Base-by-base conservation (phyloP, 2,113 vertebrate genomes). In the Proterorhinus semilunaris region DNA sequence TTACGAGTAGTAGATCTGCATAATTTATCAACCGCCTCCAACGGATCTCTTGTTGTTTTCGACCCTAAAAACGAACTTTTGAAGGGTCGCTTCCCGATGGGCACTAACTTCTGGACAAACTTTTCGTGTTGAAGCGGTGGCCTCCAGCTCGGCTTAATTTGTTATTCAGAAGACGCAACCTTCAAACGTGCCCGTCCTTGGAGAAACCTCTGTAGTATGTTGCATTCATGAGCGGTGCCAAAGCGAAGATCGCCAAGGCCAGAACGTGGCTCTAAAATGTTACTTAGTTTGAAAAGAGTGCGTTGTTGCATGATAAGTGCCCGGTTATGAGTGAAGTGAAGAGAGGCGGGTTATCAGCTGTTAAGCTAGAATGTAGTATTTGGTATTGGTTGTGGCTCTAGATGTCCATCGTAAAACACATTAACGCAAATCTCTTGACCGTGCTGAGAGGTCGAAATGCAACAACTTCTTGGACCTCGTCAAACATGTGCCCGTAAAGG, bases 201-300 rank as follows among this genome's bases (percentile, higher is more conserved):
- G 48, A 52, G 55, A 58, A 80, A 62, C 12, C 78, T 64, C 66
- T 52, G 21, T 66, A 66, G 57, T 71, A 66, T 69, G 65, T 75
- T 73, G 52, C 67, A 61, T 71, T 81, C 76, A 80, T 66, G 54
- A 81, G 68, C 4, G 67, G 68, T 81, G 59, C 45, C 67, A 82
- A 82, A 82, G 68, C 66, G 61, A 76, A 66, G 71, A 75, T 79
- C 68, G 68, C 75, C 71, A 77, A 75, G 76, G 72, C 74, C 43
- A 3, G 2, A 0, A 3, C 2, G 16, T 21, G 70, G 64, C 44
- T 75, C 63, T 62, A 21, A 67, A 68, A 66, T 50, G 55, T 66
- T 50, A 68, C 66, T 78, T 62, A 47, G 69, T 69, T 62, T 63
- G 8, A n/a, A 17, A 47, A 64, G 71, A 15, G 0, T 52, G 47